Base-by-base conservation (phyloP, 2,888 invertebrate species). In the Patella ulyssiponensis region DNA sequence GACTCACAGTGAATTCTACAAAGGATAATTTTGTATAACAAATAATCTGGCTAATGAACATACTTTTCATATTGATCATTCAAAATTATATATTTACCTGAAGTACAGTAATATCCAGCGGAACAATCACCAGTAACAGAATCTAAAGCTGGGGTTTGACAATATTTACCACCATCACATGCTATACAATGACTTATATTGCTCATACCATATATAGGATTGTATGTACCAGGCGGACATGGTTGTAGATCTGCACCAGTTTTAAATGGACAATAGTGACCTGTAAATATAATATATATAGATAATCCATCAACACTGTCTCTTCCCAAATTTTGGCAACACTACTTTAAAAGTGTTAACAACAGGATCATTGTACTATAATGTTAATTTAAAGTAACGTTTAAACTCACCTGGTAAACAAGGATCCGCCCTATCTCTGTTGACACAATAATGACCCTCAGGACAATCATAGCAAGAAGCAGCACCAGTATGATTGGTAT, bases 171-270 rank as follows among this genome's bases (percentile, higher is more conserved):
- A 69, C 89, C 90, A 78, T 86, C 86, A 88, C 91, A 91, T 79
- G 85, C 87, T 51, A 87, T 89, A 82, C 91, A 91, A 75, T 90
- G 84, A 9, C 83, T 84, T 69, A 81, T 83, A 69, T 83, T 80
- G 9, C 81, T 80, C 44, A 90, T 56, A 4, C 89, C 89, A 9
- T 75, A 73, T 11, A 80, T 75, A 0, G 90, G 88, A 80, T 88
- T 90, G 82, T 88, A 91, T 0, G 89, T 91, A 20, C 91, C 91
- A 9, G 88, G 85, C 5, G 90, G 91, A 76, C 91, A 91, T 3
- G 87, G 85, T 80, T 87, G 86, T 20, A 88, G 82, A 77, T 90
- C 89, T 17, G 89, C 89, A 17, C 90, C 90, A 11, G 90, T 91
- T 44, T 85, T 85, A 73, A 79, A 75, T 3, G 90, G 90, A 75